A percentile compares a stretch with the other conserved stretches of the same genome.
These are phyloP conservation scores for Patella pellucida DNA, from an alignment of 2,888 invertebrate species.

Conservation along the genomic window DNA sequence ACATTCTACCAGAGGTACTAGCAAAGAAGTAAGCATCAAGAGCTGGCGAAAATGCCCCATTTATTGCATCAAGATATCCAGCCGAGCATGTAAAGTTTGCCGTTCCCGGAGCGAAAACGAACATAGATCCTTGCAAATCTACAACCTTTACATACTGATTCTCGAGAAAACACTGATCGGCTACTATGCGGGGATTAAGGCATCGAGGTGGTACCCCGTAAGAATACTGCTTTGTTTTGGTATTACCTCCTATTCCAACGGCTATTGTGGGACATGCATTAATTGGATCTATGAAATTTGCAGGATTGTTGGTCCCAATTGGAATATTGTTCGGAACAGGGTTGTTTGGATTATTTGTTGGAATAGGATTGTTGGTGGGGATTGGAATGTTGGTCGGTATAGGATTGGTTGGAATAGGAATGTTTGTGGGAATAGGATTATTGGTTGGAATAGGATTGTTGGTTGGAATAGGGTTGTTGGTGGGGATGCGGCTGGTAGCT, in stretches of 20 bases:
- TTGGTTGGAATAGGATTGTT: no score
- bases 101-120: constrained; percentile 27
- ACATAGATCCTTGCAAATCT: constrained; percentile 22
- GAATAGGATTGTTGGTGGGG: no score
- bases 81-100: constrained; percentile 37
- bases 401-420: no score
- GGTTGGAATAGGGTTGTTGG: no score
- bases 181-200: constrained; percentile 21
- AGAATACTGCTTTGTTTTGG: constrained; percentile 27
- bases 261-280: constrained; percentile 9
- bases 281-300: no score
- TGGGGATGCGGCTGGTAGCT: no score
- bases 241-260: constrained; percentile 33
- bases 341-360: no score
- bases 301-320: no score
- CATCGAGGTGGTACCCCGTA: constrained; percentile 32
- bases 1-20: constrained; percentile 45
- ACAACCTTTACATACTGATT: constrained; percentile 26
- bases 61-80: constrained; percentile 40
- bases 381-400: no score
- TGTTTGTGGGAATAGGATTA: no score
- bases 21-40: constrained; percentile 47
- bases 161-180: constrained; percentile 22
- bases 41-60: constrained; percentile 46
- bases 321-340: no score